Base-by-base conservation (phyloP, 1,140 invertebrate genomes). In the Trichonephila inaurata region DNA sequence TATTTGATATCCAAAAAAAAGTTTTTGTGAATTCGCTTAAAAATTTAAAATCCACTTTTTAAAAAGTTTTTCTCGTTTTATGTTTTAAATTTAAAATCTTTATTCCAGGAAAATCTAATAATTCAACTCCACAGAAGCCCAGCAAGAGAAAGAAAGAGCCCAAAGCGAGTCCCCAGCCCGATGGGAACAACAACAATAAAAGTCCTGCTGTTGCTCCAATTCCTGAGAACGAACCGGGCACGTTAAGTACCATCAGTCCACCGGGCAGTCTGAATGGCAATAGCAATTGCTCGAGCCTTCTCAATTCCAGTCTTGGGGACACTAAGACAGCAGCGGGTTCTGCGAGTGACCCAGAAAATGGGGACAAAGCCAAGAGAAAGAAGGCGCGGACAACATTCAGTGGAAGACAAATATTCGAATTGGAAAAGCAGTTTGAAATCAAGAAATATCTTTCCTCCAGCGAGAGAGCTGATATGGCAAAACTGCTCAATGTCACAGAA, bases 371-470 rank as follows among this genome's bases (percentile, higher is more conserved):
- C 95, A 94, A 95, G 95, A 98, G 98, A 96, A 99, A 99, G 96
- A 99, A 99, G 95, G 98, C 98, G 0, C 96, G 98, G 94, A 99
- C 98, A 21, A 99, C 98, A 0, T 99, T 99, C 96, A 99, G 98
- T 0, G 98, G 98, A 2, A 96, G 98, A 86, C 98, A 99, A 96
- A 99, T 99, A 95, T 99, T 99, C 96, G 98, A 99, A 96, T 96
- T 99, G 95, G 98, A 99, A 96, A 98, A 98, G 95, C 97, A 99
- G 96, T 99, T 99, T 95, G 98, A 99, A 96, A 96, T 98, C 90
- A 99, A 99, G 96, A 99, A 99, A 96, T 99, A 99, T 96, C 97
- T 99, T 87, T 99, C 98, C 94, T 99, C 98, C n/a, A 98, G 98
- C 85, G 98, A 99, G 96, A 96, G 98, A 94, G 97, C 98, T 21